Percentiles rank a stretch among this genome's conserved stretches.
These are phyloP conservation scores for Climacteris rufus DNA, from an alignment of 2,113 vertebrate genomes.

Conservation along the genomic window DNA sequence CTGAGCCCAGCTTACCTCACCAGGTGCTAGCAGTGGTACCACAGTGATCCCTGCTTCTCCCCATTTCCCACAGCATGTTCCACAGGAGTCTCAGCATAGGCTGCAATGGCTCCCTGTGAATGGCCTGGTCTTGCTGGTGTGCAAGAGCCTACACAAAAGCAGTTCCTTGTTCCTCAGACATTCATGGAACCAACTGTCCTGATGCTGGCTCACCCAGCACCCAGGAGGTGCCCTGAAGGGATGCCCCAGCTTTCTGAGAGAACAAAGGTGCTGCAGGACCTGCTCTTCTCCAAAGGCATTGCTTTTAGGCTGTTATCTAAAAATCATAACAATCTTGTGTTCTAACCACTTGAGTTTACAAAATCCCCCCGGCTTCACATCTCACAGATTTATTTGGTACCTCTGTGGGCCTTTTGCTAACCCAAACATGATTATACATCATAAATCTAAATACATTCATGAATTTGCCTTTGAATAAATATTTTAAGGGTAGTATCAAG, in stretches of 20 bases:
- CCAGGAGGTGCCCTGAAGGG: accelerated
- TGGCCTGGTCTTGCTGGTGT: neutral
- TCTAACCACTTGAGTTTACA: neutral
- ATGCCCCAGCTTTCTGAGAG: neutral
- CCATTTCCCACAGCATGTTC: neutral
- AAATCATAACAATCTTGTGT: neutral
- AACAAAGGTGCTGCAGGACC: neutral
- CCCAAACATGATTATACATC: constrained; percentile 13
- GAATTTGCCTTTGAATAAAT: constrained; percentile 30
- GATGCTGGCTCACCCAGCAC: accelerated
- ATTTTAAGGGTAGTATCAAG: neutral
- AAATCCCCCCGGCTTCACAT: neutral
- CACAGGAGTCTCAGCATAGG: neutral
- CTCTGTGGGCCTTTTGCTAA: constrained; percentile 5
- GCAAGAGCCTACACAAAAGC: neutral
- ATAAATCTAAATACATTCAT: neutral
- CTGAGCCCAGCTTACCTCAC: neutral
- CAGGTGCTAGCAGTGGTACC: accelerated
- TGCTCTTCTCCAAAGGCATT: neutral
- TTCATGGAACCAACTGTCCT: accelerated
- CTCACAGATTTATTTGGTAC: neutral
- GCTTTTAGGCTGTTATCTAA: neutral
- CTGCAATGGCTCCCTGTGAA: neutral
- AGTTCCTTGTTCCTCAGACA: neutral
- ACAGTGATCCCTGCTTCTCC: neutral